Percentiles rank a stretch among this genome's conserved stretches.
Conservation (phyloP, 2,888 invertebrate genomes). For the Saturnia pavonia region DNA sequence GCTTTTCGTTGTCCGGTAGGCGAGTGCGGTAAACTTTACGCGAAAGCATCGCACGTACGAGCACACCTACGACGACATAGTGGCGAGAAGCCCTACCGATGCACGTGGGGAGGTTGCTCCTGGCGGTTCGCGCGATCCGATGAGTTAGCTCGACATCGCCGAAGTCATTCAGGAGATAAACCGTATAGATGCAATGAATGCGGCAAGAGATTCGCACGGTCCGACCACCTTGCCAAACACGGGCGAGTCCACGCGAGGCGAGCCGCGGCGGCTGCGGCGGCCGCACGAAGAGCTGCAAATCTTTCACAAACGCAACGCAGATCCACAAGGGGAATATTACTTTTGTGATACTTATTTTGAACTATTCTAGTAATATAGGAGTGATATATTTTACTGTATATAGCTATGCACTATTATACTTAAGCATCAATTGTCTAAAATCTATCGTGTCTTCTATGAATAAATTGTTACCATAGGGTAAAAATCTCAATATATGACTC, state of each 20-base stretch:
- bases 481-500: neutral
- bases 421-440: neutral
- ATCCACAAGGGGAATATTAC: constrained; percentile 48
- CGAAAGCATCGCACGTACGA: constrained; percentile 94
- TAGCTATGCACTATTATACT: neutral
- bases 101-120: constrained; percentile 90
- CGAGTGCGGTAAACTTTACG: constrained; percentile 90
- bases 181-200: constrained; percentile 95
- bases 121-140: constrained; percentile 98
- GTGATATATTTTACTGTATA: constrained; percentile 12
- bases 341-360: constrained; percentile 45
- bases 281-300: constrained; percentile 40
- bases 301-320: constrained; percentile 36
- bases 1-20: constrained; percentile 86
- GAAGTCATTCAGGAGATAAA: constrained; percentile 97
- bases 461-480: neutral
- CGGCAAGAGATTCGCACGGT: constrained; percentile 94
- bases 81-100: constrained; percentile 89
- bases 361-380: neutral
- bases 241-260: constrained; percentile 90
- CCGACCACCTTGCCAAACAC: constrained; percentile 97
- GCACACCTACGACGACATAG: constrained; percentile 93
- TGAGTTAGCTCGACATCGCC: constrained; percentile 94
- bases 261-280: constrained; percentile 61
- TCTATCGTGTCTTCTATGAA: neutral